phyloP scores from a whole-genome alignment of 2,888 invertebrate species.

The Aproaerema taeniolella region DNA sequence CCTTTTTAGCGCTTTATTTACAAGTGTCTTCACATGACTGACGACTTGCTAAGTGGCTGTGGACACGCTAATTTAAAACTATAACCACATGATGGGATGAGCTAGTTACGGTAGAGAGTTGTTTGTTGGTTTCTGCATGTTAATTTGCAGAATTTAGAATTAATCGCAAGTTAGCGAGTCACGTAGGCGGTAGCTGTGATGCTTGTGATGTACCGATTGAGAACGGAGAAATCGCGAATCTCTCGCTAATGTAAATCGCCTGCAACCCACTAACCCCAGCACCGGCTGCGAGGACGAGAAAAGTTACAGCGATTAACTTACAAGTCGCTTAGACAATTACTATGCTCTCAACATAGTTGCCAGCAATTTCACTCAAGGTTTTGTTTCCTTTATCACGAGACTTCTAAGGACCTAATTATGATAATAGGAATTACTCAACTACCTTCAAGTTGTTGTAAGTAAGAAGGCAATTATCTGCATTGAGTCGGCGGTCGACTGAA shows the following conservation, averaged over 20 bases:
- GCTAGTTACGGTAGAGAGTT: conserved; percentile 26
- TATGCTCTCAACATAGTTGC: conserved; percentile 14
- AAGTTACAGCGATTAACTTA: conserved; percentile 22
- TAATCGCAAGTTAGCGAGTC: conserved; percentile 37
- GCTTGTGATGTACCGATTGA: conserved; percentile 45
- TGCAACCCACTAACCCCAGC: conserved; percentile 64
- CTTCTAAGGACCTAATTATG: conserved; percentile 26
- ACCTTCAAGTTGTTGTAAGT: conserved; percentile 35
- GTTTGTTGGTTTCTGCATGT: conserved; percentile 35
- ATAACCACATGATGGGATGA: conserved; percentile 21
- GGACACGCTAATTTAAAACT: conserved; percentile 18
- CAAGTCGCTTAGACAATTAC: conserved; percentile 19
- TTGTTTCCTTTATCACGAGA: conserved; percentile 11
- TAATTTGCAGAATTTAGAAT: conserved; percentile 47
- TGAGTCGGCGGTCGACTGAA: conserved; percentile 37
- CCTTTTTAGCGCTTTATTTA: conserved; percentile 16
- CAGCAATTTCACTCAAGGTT: conserved; percentile 12
- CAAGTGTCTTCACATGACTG: conserved; percentile 21
- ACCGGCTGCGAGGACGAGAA: conserved; percentile 40
- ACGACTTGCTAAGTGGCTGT: conserved; percentile 31
- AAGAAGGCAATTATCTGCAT: conserved; percentile 44
- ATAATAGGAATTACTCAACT: conserved; percentile 36
- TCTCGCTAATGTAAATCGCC: conserved; percentile 63
- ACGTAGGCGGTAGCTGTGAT: conserved; percentile 49
- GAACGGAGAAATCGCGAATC: conserved; percentile 60